These are phyloP conservation scores for Thymallus thymallus DNA, from an alignment of 2,113 vertebrate genomes.

Conservation along the genomic window DNA sequence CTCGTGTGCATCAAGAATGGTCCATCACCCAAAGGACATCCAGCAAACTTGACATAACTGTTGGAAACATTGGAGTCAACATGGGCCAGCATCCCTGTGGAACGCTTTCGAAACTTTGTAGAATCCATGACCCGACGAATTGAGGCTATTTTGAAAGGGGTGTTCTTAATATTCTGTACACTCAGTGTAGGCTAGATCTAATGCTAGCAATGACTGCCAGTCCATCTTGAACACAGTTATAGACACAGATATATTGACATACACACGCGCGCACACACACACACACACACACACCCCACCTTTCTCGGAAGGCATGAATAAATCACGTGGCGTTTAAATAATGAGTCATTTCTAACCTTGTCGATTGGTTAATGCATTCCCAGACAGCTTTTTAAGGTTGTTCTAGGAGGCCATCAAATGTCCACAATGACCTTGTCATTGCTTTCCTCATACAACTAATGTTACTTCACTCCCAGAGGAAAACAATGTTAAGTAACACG, in stretches of 20 bases:
- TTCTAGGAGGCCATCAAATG: not conserved
- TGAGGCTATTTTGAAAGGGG: too few species aligned
- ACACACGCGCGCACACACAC: not conserved
- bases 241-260: conserved; percentile 9
- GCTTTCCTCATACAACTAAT: not conserved
- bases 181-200: not conserved
- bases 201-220: not conserved
- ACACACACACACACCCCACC: conserved; percentile 6
- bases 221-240: not conserved
- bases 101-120: too few species aligned
- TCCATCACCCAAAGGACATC: too few species aligned
- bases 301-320: conserved; percentile 1
- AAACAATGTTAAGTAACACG: not conserved
- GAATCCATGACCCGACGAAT: too few species aligned
- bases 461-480: too few species aligned
- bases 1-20: too few species aligned
- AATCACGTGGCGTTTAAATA: not conserved
- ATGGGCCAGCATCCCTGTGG: too few species aligned
- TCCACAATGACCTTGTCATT: not conserved
- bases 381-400: not conserved
- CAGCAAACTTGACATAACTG: too few species aligned
- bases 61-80: too few species aligned
- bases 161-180: too few species aligned
- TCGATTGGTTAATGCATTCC: not conserved
- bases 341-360: not conserved